phyloP scores from a whole-genome alignment of 2,888 invertebrate genomes.

The Thera obeliscata region DNA sequence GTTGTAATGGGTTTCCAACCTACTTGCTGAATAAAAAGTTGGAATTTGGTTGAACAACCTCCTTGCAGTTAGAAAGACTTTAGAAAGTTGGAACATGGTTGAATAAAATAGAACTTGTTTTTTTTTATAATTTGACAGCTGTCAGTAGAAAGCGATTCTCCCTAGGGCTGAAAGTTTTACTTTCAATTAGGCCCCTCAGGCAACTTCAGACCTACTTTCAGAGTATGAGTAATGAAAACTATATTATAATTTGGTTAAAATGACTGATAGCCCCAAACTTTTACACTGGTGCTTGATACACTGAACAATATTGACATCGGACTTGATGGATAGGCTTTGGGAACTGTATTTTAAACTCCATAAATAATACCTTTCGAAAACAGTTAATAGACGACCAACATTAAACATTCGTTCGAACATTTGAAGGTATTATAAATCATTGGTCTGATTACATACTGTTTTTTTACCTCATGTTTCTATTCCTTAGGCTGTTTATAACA shows the following conservation, averaged over 20 bases:
- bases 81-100: too few species aligned
- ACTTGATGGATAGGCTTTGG: constrained; percentile 70
- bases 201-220: too few species aligned
- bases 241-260: constrained; percentile 64
- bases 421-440: constrained; percentile 29
- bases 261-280: constrained; percentile 71
- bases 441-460: constrained; percentile 16
- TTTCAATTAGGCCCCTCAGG: too few species aligned
- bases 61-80: too few species aligned
- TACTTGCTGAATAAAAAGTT: too few species aligned
- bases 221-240: too few species aligned
- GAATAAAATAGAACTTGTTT: too few species aligned
- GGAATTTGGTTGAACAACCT: too few species aligned
- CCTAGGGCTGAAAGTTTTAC: too few species aligned
- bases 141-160: too few species aligned
- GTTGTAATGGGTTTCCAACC: too few species aligned
- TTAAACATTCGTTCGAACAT: constrained; percentile 38
- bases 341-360: constrained; percentile 62
- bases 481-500: not conserved
- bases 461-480: constrained; percentile 3
- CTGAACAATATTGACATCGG: constrained; percentile 64
- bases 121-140: too few species aligned
- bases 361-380: constrained; percentile 54
- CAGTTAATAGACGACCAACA: constrained; percentile 49
- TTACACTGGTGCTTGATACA: constrained; percentile 53